Base-by-base conservation (phyloP, 2,113 vertebrate species). In the Monarcha castaneiventris region DNA sequence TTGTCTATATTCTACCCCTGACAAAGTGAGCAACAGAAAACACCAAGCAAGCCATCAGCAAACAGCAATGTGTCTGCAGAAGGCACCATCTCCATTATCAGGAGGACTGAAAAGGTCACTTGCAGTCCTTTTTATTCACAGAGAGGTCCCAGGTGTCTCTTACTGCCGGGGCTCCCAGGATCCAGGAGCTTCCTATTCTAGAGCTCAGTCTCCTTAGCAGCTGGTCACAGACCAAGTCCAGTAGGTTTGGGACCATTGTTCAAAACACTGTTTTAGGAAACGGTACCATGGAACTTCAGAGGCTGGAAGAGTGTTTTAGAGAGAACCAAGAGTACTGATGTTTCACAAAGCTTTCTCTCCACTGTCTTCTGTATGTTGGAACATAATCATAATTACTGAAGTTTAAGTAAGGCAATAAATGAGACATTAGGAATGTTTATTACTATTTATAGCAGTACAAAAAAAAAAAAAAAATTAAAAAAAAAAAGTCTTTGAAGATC, bases 1-100 rank as follows among this genome's bases (percentile, higher is more conserved):
- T 13, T 52, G 54, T 55, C 48, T 66, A 35, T 74, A 84, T 63
- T 81, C 78, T 62, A 74, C 11, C 46, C 55, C 19, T 0, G 0
- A 68, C 74, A 71, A 86, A 93, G 88, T 23, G 56, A 94, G 46
- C 74, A 90, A 73, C 66, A 64, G 86, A 77, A 95, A 96, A 78
- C 4, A 11, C 22, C 10, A 81, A 84, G 67, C 5, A 6, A 91
- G 26, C 27, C 63, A 7, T 26, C 59, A 94, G 75, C 25, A 23
- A 95, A 78, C 37, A 46, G 11, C 13, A 55, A 30, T 30, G 35
- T 58, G 33, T 4, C 49, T 67, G 69, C 64, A 76, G 59, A 86
- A 84, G 74, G 25, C 79, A 61, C 41, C 30, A 32, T 32, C 27
- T 33, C 74, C 30, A 25, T 48, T 27, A 30, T 17, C 58, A 78